Evolutionary conservation across 2,888 invertebrate species (phyloP), one percentile per base, ranked within the genome.

Genomic region (Thecocarcelia acutangulata): DNA sequence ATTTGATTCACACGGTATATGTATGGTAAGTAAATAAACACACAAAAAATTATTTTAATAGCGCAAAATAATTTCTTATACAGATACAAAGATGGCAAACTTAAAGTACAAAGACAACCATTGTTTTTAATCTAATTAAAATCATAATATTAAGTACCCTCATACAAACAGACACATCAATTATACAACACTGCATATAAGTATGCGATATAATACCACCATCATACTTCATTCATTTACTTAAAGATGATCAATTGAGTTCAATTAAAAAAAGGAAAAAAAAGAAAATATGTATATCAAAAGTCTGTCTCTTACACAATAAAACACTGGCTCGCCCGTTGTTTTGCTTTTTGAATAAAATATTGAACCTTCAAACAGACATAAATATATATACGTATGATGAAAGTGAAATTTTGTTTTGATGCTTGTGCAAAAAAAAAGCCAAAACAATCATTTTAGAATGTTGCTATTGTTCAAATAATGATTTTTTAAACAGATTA

Each of bases 1-100:
- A 75, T 98, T 98, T 92, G 98, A 98, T 93, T 95, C 96, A 87
- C 96, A 97, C 92, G 98, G 98, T 86, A 97, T 98, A 85, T 96
- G 97, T 91, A 97, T 98, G 97, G 98, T 98, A 92, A 82, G 87
- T 85, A 15, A 21, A 40, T 40, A 6, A 17, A 13, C 19, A 40
- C 19, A 40, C 24, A 42, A 54, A 2, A 24, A 24, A 15, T 11
- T 15, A 21, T 56, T 19, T n/a, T 12, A 19, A 12, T n/a, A n/a
- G n/a, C n/a, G n/a, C n/a, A 19, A 33, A 54, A 19, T 15, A 28
- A 8, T 28, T 28, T 33, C 24, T 28, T 19, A 19, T 50, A 0
- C 3, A 19, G 13, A 21, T 17, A 13, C 1, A 3, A 17, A 52
- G 11, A 17, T 52, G 3, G 33, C 8, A 33, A 33, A 33, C 33